Conservation (phyloP, 2,797 vertebrate species). For the Champsocephalus gunnari region DNA sequence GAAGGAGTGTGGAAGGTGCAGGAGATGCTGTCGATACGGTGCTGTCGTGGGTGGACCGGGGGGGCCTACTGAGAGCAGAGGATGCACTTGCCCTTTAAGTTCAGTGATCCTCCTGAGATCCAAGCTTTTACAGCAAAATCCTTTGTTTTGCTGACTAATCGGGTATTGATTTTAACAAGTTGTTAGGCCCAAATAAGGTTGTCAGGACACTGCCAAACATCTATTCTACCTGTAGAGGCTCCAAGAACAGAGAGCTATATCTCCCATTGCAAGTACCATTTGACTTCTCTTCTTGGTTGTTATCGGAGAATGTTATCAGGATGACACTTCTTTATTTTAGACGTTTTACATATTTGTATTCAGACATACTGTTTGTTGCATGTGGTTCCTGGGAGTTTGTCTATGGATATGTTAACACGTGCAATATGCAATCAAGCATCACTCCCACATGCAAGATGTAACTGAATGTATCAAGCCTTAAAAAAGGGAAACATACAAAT, state of each 20-base stretch:
- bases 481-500: constrained; percentile 45
- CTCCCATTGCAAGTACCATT: constrained; percentile 19
- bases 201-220: constrained; percentile 70
- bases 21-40: constrained; percentile 69
- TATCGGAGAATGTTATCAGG: constrained; percentile 8
- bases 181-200: constrained; percentile 78
- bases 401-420: constrained; percentile 47
- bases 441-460: constrained; percentile 56
- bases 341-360: constrained; percentile 6
- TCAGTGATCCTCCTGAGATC: constrained; percentile 70
- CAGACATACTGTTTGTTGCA: constrained; percentile 26
- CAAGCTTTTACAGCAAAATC: constrained; percentile 81
- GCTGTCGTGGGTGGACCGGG: constrained; percentile 42
- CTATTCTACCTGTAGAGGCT: constrained; percentile 60
- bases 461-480: constrained; percentile 39
- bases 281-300: constrained; percentile 40
- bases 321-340: constrained; percentile 8
- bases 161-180: constrained; percentile 81
- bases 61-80: constrained; percentile 55
- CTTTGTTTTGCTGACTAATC: constrained; percentile 86
- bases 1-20: constrained; percentile 65
- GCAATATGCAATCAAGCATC: constrained; percentile 48
- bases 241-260: constrained; percentile 38
- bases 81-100: constrained; percentile 67
- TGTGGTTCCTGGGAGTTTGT: constrained; percentile 54